These are phyloP conservation scores for Tromatobia lineatoria DNA, from an alignment of 2,888 invertebrate species.

Conservation along the genomic window DNA sequence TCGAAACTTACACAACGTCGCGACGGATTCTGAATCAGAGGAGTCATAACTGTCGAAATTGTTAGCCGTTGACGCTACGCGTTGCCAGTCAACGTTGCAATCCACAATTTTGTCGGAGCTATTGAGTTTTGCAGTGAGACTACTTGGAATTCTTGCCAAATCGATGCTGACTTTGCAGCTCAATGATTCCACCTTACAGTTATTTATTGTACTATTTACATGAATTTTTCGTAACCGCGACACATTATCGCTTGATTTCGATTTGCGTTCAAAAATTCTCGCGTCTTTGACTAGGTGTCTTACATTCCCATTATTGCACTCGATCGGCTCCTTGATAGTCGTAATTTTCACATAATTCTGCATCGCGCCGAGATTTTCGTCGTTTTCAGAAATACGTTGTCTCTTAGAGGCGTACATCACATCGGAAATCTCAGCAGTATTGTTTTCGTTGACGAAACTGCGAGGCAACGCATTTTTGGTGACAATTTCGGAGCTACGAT, in stretches of 20 bases:
- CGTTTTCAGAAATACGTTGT: not conserved
- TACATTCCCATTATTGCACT: slow-evolving; percentile 1
- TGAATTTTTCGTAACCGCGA: slow-evolving; percentile 16
- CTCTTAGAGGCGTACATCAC: not conserved
- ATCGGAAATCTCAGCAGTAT: slow-evolving; percentile 10
- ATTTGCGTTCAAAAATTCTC: not conserved
- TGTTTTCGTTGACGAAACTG: not conserved
- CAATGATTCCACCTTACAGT: not conserved
- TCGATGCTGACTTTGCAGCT: slow-evolving; percentile 80
- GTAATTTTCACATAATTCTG: not conserved
- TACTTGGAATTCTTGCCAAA: slow-evolving; percentile 76
- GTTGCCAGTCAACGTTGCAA: not conserved
- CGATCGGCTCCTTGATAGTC: not conserved
- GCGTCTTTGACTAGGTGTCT: slow-evolving; percentile 37
- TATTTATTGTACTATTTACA: slow-evolving; percentile 6
- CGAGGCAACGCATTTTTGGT: not conserved
- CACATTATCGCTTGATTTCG: slow-evolving; percentile 17
- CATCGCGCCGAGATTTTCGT: not conserved
- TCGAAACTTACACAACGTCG: slow-evolving; percentile 21
- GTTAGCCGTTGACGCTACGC: not conserved
- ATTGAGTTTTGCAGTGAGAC: slow-evolving; percentile 74
- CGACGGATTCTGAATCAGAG: not conserved
- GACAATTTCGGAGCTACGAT: not conserved
- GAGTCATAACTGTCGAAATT: not conserved
- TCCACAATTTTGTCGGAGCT: slow-evolving; percentile 41